These are phyloP conservation scores for Scotopteryx bipunctaria DNA, from an alignment of 2,888 invertebrate genomes.

Conservation along the genomic window DNA sequence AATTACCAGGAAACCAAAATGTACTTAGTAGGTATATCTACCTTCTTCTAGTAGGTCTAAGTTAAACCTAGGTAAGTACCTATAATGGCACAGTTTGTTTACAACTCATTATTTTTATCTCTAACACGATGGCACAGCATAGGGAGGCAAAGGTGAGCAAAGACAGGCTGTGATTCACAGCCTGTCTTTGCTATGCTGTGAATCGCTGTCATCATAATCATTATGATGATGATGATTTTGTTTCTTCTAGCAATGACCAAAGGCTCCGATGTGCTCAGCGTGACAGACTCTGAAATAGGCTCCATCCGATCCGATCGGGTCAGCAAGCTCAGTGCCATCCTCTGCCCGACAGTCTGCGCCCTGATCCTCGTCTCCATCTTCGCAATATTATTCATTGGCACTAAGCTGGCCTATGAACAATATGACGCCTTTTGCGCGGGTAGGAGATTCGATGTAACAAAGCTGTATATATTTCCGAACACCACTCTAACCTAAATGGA, in stretches of 20 bases:
- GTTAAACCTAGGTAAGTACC: too few species aligned
- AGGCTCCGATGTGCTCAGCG: slow-evolving; percentile 47
- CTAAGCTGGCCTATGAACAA: slow-evolving; percentile 64
- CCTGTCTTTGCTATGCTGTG: too few species aligned
- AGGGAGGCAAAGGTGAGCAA: too few species aligned
- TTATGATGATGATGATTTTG: too few species aligned
- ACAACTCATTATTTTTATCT: too few species aligned
- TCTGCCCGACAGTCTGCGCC: slow-evolving; percentile 69
- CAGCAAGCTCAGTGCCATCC: slow-evolving; percentile 60
- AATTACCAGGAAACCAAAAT: too few species aligned
- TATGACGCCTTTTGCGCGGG: slow-evolving; percentile 58
- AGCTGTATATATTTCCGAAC: slow-evolving; percentile 59
- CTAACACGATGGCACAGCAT: too few species aligned
- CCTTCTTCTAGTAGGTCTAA: too few species aligned
- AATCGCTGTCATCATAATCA: too few species aligned
- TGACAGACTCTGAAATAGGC: slow-evolving; percentile 61
- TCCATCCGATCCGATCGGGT: slow-evolving; percentile 47
- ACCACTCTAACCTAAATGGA: slow-evolving; percentile 41
- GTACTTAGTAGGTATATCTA: too few species aligned
- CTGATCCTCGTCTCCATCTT: slow-evolving; percentile 60
- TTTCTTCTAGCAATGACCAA: slow-evolving; percentile 61
- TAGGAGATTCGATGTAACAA: slow-evolving; percentile 55
- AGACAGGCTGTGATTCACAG: too few species aligned
- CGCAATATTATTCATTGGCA: slow-evolving; percentile 58
- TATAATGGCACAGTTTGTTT: too few species aligned